A percentile compares a stretch with the other conserved stretches of the same genome.
Conservation (phyloP, 2,797 vertebrate genomes). For the Adrianichthys oophorus region DNA sequence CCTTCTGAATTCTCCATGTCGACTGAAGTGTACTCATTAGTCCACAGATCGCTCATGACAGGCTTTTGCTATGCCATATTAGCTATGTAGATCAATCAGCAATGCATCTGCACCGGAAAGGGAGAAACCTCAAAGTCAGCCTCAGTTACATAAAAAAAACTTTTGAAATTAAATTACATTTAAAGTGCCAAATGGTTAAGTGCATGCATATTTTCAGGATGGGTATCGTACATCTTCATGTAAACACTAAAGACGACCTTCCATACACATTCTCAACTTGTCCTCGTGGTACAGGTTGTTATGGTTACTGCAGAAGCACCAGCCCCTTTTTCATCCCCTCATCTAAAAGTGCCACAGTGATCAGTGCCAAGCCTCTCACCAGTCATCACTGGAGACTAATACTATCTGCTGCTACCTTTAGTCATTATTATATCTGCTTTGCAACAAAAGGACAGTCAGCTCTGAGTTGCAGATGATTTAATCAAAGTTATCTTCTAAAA, state of each 20-base stretch:
- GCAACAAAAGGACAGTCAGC: constrained; percentile 54
- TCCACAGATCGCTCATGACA: constrained; percentile 44
- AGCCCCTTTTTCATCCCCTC: constrained; percentile 31
- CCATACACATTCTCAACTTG: constrained; percentile 3
- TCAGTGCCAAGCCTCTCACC: constrained; percentile 41
- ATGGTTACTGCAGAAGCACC: constrained; percentile 45
- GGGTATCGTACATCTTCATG: neutral
- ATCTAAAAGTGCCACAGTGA: constrained; percentile 51
- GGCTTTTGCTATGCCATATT: constrained; percentile 48
- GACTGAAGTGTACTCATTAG: constrained; percentile 51
- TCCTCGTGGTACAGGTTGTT: constrained; percentile 36
- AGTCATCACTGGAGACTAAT: constrained; percentile 47
- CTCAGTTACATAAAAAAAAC: too few relatives aligned
- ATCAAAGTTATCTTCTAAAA: constrained; percentile 55
- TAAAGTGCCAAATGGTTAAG: too few relatives aligned
- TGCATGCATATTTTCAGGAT: too few relatives aligned
- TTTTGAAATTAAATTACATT: too few relatives aligned
- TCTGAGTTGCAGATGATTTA: constrained; percentile 53
- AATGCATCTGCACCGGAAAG: constrained; percentile 39
- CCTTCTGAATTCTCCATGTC: constrained; percentile 34
- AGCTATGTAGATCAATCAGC: constrained; percentile 51
- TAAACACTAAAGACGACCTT: neutral
- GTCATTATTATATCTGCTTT: constrained; percentile 53
- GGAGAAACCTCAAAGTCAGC: constrained; percentile 8
- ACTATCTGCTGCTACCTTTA: constrained; percentile 52